phyloP scores from a whole-genome alignment of 1,140 invertebrate species.

The Yoshiicerus persimilis region DNA sequence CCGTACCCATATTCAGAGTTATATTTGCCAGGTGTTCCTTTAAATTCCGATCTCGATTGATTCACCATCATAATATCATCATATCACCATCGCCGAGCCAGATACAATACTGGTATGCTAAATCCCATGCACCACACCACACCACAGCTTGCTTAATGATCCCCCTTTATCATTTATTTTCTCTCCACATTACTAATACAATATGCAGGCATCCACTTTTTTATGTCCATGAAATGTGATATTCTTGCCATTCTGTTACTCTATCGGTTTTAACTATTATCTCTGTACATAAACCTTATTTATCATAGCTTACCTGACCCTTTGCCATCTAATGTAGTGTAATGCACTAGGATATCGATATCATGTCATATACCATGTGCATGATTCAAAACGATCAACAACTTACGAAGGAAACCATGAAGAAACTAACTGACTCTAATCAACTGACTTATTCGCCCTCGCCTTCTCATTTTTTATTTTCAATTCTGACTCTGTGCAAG shows the following conservation, averaged over 20 bases:
- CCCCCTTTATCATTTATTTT: background rate
- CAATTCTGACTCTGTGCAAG: too few relatives aligned
- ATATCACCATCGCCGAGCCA: background rate
- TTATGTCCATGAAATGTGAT: background rate
- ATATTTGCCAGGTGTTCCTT: slow-evolving; percentile 28
- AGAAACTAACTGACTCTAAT: background rate
- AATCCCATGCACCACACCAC: too few relatives aligned
- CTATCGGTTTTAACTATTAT: background rate
- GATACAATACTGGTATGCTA: slow-evolving; percentile 11
- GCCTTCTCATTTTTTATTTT: background rate
- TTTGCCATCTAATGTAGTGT: background rate
- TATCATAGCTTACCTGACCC: background rate
- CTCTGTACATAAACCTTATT: background rate
- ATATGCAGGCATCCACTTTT: too few relatives aligned
- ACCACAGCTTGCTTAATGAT: background rate
- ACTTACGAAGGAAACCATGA: background rate
- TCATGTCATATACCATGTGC: background rate
- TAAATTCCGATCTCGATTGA: slow-evolving; percentile 34
- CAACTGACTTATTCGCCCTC: slow-evolving; percentile 1
- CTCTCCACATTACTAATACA: background rate
- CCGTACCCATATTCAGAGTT: slow-evolving; percentile 4
- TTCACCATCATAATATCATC: background rate
- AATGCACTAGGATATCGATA: too few relatives aligned
- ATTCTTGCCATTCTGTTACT: background rate
- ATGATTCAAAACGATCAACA: background rate